A percentile compares a stretch with the other conserved stretches of the same genome.
Conservation (phyloP, 2,113 vertebrate species). For the Eonycteris spelaea region DNA sequence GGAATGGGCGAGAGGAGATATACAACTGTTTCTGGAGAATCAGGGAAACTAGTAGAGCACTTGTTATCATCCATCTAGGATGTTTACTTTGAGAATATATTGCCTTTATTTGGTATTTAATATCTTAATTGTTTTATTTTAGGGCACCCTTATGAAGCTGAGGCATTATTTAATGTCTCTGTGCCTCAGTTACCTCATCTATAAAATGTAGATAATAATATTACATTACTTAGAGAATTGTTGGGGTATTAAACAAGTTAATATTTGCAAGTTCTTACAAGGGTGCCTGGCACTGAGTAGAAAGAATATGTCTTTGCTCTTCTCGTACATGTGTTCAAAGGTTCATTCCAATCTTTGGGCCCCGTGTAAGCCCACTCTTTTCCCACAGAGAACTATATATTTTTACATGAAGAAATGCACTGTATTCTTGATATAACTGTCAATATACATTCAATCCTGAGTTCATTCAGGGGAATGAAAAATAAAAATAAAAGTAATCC, state of each 20-base stretch:
- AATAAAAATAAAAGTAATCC: not conserved
- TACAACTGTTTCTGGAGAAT: not conserved
- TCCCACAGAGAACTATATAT: not conserved
- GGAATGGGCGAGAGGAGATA: not conserved
- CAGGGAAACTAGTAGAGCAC: not conserved
- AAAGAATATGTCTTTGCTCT: not conserved
- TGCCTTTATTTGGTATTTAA: not conserved
- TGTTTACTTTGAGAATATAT: not conserved
- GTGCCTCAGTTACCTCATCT: not conserved
- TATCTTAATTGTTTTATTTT: not conserved
- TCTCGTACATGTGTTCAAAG: not conserved
- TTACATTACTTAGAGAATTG: not conserved
- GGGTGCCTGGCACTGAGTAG: not conserved
- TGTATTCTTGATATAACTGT: not conserved
- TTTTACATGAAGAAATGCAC: not conserved
- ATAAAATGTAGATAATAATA: not conserved
- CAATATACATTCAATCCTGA: not conserved
- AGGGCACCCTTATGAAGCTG: not conserved
- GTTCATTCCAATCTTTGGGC: not conserved
- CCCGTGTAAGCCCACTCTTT: not conserved
- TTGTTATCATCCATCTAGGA: not conserved
- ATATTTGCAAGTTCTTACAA: too few species aligned
- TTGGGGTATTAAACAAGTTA: not conserved
- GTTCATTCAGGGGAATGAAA: not conserved
- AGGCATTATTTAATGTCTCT: not conserved